phyloP scores from a whole-genome alignment of 2,113 vertebrate genomes.

The Seriola quinqueradiata region DNA sequence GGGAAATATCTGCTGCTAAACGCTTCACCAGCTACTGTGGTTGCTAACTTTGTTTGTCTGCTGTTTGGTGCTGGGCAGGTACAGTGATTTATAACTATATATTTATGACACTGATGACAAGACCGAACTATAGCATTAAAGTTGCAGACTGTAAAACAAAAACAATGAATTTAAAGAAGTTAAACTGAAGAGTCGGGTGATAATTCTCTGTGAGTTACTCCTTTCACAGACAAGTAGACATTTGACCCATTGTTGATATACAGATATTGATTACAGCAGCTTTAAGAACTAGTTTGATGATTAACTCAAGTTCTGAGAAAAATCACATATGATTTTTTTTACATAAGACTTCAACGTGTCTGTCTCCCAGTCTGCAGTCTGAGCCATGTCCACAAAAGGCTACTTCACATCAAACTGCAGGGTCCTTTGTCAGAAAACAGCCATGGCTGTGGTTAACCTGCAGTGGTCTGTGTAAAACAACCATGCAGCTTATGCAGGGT shows the following conservation, averaged over 20 bases:
- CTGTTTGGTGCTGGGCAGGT: neutral
- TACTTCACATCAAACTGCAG: conserved; percentile 51
- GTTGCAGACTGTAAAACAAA: neutral
- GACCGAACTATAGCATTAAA: neutral
- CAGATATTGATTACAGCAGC: neutral
- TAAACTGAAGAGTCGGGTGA: neutral
- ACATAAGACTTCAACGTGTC: neutral
- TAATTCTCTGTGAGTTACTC: neutral
- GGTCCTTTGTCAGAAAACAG: conserved; percentile 51
- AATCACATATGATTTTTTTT: neutral
- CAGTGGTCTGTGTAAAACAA: conserved; percentile 39
- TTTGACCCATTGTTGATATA: too few species aligned
- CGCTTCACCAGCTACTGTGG: neutral
- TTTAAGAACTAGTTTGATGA: neutral
- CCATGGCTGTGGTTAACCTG: conserved; percentile 20
- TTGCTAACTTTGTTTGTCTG: neutral
- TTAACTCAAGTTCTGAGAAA: conserved; percentile 5
- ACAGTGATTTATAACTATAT: neutral
- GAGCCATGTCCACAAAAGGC: conserved; percentile 37
- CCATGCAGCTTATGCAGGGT: conserved; percentile 30
- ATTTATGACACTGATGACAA: neutral
- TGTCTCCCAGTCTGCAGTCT: conserved; percentile 12
- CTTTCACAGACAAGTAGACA: neutral
- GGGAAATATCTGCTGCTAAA: neutral
- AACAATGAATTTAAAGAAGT: neutral